Percentiles rank a stretch among this genome's conserved stretches.
phyloP scores from a whole-genome alignment of 2,113 vertebrate genomes.

The Poeciliopsis prolifica region DNA sequence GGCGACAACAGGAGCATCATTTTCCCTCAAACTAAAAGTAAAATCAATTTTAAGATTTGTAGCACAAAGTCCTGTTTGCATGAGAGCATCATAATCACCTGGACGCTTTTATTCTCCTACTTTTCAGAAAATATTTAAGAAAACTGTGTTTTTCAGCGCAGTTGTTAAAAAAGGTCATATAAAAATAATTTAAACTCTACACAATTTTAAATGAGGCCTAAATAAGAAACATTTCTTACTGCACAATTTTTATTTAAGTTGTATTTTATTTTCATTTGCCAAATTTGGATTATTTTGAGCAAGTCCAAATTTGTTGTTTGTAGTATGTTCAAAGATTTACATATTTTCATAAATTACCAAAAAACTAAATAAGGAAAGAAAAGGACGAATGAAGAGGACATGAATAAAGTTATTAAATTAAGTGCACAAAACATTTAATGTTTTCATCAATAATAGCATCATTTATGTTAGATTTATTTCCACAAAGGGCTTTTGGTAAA shows the following conservation, averaged over 20 bases:
- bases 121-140: not conserved
- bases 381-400: not conserved
- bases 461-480: too few species aligned
- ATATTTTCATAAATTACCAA: not conserved
- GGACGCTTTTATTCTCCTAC: too few species aligned
- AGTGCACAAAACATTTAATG: not conserved
- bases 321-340: not conserved
- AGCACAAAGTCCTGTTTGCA: too few species aligned
- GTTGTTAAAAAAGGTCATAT: not conserved
- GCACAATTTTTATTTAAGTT: constrained; percentile 1
- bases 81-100: too few species aligned
- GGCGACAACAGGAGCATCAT: too few species aligned
- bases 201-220: not conserved
- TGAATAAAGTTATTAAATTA: not conserved
- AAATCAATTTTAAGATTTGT: too few species aligned
- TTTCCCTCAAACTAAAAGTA: too few species aligned
- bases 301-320: too few species aligned
- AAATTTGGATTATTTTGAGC: not conserved
- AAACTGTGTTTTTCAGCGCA: not conserved
- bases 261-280: not conserved
- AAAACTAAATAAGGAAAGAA: too few species aligned
- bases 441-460: too few species aligned
- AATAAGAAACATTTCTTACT: constrained; percentile 14
- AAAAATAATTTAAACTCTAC: not conserved
- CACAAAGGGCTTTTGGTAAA: too few species aligned